Base-by-base conservation (phyloP, 2,113 vertebrate genomes). In the Dinomys branickii region DNA sequence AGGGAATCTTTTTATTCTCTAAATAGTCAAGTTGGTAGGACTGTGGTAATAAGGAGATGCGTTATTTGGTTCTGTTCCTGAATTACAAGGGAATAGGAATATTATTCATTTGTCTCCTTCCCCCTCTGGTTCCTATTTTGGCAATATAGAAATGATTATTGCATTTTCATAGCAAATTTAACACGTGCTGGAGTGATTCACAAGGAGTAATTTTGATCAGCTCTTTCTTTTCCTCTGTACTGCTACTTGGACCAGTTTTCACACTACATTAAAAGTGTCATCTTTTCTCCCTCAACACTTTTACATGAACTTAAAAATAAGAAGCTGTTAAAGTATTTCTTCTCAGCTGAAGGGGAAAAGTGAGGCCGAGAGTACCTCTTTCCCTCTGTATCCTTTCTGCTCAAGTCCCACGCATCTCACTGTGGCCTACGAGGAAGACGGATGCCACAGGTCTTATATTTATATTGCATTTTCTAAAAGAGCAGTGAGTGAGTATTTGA, bases 81-180 rank as follows among this genome's bases (percentile, higher is more conserved):
- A 16, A 41, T 90, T 35, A 20, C 35, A 69, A 5, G 30, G 38
- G 30, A 85, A 41, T 80, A 52, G 80, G 8, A 84, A 80, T 30
- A 41, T 14, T 54, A 75, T 75, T 65, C 44, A 65, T 71, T 41
- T 95, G 52, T 80, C n/a, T 83, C 19, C 47, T 73, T 87, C 3
- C n/a, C 3, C 12, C 19, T 73, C 47, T 52, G 13, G 50, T n/a
- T 47, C 9, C n/a, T 61, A 56, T 73, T 96, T 94, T 87, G 81
- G 59, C n/a, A 83, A 80, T 38, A 7, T 28, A 69, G 38, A 90
- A 61, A 28, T 80, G 88, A 96, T 75, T 84, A 28, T 78, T 96
- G 80, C 56, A 3, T 78, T 75, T 91, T 41, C 38, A 26, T 67
- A 59, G 17, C 44, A n/a, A 85, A 44, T 71, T 44, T 28, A 77